Base-by-base conservation (phyloP, 1,140 invertebrate species). In the Hormaphis cornu region DNA sequence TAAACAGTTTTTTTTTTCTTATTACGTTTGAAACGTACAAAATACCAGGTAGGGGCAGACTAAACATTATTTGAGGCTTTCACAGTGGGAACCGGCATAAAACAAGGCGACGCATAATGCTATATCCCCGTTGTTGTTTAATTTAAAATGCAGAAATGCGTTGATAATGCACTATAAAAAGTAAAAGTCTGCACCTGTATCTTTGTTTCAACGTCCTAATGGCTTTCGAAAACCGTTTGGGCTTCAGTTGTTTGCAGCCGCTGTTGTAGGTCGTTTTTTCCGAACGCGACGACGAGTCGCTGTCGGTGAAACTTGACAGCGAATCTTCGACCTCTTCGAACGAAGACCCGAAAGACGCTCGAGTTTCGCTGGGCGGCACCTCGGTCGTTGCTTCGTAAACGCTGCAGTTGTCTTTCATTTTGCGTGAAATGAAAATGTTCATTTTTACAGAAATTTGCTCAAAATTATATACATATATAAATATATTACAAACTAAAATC, bases 241-340 rank as follows among this genome's bases (percentile, higher is more conserved):
- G 18, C 12, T 50, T 66, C 14, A 46, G 58, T 50, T 66, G 24
- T 66, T 24, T 50, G 22, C n/a, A n/a, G n/a, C n/a, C n/a, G n/a
- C n/a, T 46, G 1, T 33, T 46, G 20, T 44, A 66, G 46, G 40
- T 44, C 1, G 12, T 48, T 20, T 50, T 66, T 33, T 66, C 61
- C 3, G 61, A 66, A 66, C 33, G 28, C 16, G 10, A 22, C 12
- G 42, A 46, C 0, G 61, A 66, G 33, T 66, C 61, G 6, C 61
- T 66, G 18, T 66, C 61, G 16, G 44, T 66, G 18, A 66, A 66
- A 48, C 61, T 66, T 5, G 61, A 66, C 28, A 66, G 50, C 0
- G 61, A 66, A 66, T 66, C 61, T 30, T 66, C 61, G 7, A 66
- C 61, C 35, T 66, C 61, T 66, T 66, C 61, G 33, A 66, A 66